Percentiles rank a stretch among this genome's conserved stretches.
These are phyloP conservation scores for Oryzias woworae DNA, from an alignment of 2,113 vertebrate genomes.

Conservation along the genomic window DNA sequence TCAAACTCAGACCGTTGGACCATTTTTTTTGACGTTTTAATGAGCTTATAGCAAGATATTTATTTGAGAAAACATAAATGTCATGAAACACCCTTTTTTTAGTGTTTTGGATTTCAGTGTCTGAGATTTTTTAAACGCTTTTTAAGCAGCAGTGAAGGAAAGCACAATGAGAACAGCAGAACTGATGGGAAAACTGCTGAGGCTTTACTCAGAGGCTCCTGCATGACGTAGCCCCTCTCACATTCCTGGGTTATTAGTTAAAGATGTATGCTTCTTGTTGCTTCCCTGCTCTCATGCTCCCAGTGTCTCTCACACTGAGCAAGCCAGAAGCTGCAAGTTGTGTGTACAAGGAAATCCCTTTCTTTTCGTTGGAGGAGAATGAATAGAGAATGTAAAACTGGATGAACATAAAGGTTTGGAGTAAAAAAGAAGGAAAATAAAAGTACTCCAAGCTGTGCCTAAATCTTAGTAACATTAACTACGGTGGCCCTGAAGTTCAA, in stretches of 20 bases:
- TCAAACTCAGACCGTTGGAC: too few relatives aligned
- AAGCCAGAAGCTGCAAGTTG: slow-evolving; percentile 36
- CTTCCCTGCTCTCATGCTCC: slow-evolving; percentile 40
- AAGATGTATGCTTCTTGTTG: slow-evolving; percentile 70
- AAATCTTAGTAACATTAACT: not conserved
- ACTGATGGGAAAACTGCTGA: slow-evolving; percentile 53
- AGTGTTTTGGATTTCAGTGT: not conserved
- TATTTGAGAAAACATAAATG: too few relatives aligned
- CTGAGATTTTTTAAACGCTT: not conserved
- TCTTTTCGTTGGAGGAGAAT: slow-evolving; percentile 32
- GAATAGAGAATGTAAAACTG: slow-evolving; percentile 19
- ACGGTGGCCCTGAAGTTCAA: too few relatives aligned
- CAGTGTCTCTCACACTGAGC: slow-evolving; percentile 32
- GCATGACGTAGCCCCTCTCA: slow-evolving; percentile 55
- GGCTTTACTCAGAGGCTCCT: slow-evolving; percentile 55
- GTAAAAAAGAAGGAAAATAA: slow-evolving; percentile 13
- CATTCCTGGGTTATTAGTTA: slow-evolving; percentile 75
- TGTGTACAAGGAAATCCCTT: slow-evolving; percentile 48
- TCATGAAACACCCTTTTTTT: too few relatives aligned
- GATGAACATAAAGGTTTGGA: slow-evolving; percentile 11
- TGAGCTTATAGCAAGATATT: too few relatives aligned
- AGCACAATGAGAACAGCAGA: slow-evolving; percentile 24
- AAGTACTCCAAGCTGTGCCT: not conserved
- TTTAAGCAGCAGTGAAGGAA: slow-evolving; percentile 25
- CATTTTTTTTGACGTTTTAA: too few relatives aligned